phyloP scores from a whole-genome alignment of 2,797 vertebrate species.

The Chiloscyllium punctatum region DNA sequence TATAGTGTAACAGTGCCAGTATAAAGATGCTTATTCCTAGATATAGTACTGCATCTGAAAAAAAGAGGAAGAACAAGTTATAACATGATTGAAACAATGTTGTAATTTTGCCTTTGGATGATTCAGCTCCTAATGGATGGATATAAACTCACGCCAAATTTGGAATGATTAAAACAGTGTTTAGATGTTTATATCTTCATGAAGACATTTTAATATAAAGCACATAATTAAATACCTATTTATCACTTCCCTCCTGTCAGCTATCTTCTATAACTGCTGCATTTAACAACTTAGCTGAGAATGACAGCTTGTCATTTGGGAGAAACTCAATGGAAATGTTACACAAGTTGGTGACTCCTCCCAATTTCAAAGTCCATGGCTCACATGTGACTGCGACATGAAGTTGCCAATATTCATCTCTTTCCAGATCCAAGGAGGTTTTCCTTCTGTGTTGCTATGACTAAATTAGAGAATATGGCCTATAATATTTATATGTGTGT shows the following conservation, averaged over 20 bases:
- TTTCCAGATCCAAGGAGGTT: not conserved
- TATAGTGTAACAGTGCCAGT: not conserved
- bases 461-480: not conserved
- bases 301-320: not conserved
- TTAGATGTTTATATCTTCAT: not conserved
- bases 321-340: not conserved
- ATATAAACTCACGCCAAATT: not conserved
- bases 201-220: not conserved
- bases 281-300: not conserved
- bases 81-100: not conserved
- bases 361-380: not conserved
- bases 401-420: not conserved
- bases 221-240: not conserved
- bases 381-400: not conserved
- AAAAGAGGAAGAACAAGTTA: not conserved
- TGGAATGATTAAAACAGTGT: not conserved
- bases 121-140: not conserved
- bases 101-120: not conserved
- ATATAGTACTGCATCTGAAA: not conserved
- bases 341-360: not conserved
- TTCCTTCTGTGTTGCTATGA: not conserved
- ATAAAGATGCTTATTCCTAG: not conserved
- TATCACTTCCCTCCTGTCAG: not conserved
- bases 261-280: not conserved
- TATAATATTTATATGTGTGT: not conserved